These are phyloP conservation scores for Ladona fulva DNA, from an alignment of 1,140 invertebrate species.

Conservation along the genomic window DNA sequence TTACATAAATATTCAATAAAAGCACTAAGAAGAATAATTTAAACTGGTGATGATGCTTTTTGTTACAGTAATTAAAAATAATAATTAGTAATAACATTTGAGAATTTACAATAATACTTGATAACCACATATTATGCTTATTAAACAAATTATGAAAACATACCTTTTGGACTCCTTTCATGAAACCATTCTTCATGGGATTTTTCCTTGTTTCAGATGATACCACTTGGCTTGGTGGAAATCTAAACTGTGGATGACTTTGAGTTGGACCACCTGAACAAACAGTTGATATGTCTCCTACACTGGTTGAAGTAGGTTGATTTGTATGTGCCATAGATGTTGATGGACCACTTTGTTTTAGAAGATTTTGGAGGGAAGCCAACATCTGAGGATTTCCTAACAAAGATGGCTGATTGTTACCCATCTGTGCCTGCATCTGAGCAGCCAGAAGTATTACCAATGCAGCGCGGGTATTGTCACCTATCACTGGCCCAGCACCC, in stretches of 20 bases:
- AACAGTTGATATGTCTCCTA: background rate
- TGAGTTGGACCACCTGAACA: background rate
- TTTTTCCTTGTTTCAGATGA: background rate
- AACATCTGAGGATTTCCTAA: slow-evolving; percentile 31
- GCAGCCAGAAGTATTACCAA: slow-evolving; percentile 32
- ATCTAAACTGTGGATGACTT: background rate
- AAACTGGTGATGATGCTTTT: no score
- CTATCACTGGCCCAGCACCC: background rate
- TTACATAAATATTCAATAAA: no score
- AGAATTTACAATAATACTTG: no score
- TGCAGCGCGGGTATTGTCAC: slow-evolving; percentile 21
- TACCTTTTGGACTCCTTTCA: slow-evolving; percentile 6
- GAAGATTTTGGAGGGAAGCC: slow-evolving; percentile 29
- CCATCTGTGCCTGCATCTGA: slow-evolving; percentile 29
- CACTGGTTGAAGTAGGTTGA: slow-evolving; percentile 5
- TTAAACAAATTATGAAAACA: background rate
- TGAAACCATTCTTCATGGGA: slow-evolving; percentile 18
- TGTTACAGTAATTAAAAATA: no score
- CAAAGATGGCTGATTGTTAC: slow-evolving; percentile 24
- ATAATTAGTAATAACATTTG: no score
- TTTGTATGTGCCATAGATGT: background rate
- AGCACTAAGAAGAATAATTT: no score
- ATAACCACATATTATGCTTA: no score
- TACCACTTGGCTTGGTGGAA: background rate
- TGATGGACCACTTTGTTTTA: slow-evolving; percentile 22